A percentile compares a stretch with the other conserved stretches of the same genome.
Evolutionary conservation across 2,113 vertebrate species (phyloP).

Genomic region (Microcebus ravelobensis): DNA sequence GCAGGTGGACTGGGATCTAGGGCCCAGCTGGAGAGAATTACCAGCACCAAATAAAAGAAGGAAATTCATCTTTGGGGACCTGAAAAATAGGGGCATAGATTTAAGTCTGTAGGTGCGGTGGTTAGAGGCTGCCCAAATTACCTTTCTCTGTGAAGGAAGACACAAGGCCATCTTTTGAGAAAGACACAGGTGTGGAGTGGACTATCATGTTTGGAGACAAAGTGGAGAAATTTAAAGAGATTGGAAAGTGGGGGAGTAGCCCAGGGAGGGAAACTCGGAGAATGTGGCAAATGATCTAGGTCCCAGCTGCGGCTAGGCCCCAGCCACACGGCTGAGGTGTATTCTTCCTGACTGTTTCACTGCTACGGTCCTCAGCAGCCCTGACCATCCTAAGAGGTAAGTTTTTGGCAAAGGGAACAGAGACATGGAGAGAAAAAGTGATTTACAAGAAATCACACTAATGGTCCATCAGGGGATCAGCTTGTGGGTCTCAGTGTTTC

Average conservation of each 20-base stretch:
- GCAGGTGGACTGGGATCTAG: background rate
- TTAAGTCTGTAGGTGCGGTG: background rate
- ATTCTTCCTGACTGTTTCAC: background rate
- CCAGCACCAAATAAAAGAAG: background rate
- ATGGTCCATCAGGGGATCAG: background rate
- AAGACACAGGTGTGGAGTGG: background rate
- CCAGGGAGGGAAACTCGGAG: background rate
- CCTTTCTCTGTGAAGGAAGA: conserved; percentile 14
- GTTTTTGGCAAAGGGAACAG: background rate
- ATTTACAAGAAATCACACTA: background rate
- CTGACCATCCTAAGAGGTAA: background rate
- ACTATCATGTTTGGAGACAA: background rate
- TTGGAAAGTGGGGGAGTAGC: background rate
- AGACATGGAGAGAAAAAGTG: background rate
- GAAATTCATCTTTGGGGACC: background rate
- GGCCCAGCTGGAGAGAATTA: background rate
- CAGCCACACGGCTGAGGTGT: background rate
- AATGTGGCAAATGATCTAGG: background rate
- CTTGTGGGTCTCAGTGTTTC: background rate
- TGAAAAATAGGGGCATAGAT: background rate
- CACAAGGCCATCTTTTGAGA: background rate
- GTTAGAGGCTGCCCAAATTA: background rate
- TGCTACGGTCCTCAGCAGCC: background rate
- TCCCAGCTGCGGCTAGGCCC: background rate
- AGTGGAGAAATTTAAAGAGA: background rate